Evolutionary conservation across 2,888 invertebrate species (phyloP), one percentile per base, ranked within the genome.

Genomic region (Pristionchus japonicus): DNA sequence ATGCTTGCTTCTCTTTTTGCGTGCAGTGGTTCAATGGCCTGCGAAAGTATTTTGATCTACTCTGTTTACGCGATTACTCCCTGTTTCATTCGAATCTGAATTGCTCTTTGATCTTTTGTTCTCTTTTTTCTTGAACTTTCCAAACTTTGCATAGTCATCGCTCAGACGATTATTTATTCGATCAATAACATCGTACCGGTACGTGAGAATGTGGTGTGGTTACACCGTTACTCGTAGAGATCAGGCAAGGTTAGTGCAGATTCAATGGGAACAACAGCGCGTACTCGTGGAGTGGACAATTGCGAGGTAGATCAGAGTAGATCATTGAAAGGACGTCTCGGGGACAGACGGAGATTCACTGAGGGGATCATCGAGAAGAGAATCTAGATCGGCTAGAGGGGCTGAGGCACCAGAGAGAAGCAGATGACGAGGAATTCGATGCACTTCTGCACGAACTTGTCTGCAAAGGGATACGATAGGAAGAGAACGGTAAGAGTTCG

Each of bases 321-420:
- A 57, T 84, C 61, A 84, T 37, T 83, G 84, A 34, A 23, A 34
- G 37, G 34, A 52, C 61, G 84, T 61, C 3, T 31, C 57, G 52
- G 57, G 83, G 15, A 34, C 52, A 15, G 47, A 40, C 11, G 86
- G 40, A 4, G 70, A 47, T 31, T 67, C 67, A 34, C 47, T 47
- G 20, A 70, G 43, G 17, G 86, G 31, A 27, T 40, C 87, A 40
- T 87, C 87, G 20, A 77, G 34, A 7, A 87, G 77, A 77, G 64
- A 61, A 13, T 87, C 87, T 13, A 74, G n/a, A 37, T 87, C 87
- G n/a, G 87, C 87, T 3, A 87, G 87, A 37, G 87, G 87, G 37
- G 87, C 87, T 4, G 34, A 34, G 13, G 20, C n/a, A 17, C 57
- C 77, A 37, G 23, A 17, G 13, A 47, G 11, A 49, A 86, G 17